These are phyloP conservation scores for Anarrhichthys ocellatus DNA, from an alignment of 2,113 vertebrate species.

Conservation along the genomic window DNA sequence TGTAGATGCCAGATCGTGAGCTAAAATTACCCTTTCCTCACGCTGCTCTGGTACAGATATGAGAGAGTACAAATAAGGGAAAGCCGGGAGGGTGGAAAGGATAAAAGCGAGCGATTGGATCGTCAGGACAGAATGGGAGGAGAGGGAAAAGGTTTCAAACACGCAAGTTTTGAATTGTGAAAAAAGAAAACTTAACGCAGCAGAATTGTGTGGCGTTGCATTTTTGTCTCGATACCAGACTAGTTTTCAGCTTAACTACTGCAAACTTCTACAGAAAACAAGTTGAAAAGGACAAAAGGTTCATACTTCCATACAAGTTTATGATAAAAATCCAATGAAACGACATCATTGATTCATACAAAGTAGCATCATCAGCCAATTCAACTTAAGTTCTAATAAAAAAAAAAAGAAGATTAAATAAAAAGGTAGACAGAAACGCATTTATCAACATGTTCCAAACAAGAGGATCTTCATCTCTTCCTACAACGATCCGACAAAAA, in stretches of 20 bases:
- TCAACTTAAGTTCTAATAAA: slow-evolving; percentile 70
- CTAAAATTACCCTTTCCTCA: slow-evolving; percentile 31
- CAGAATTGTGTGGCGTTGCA: neutral
- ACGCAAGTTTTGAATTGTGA: neutral
- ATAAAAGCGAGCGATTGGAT: slow-evolving; percentile 4
- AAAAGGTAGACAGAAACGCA: slow-evolving; percentile 75
- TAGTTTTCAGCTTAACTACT: neutral
- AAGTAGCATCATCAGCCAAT: slow-evolving; percentile 75
- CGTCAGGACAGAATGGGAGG: neutral
- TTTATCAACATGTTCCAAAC: slow-evolving; percentile 70
- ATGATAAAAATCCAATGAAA: slow-evolving; percentile 84
- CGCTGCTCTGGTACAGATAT: slow-evolving; percentile 19
- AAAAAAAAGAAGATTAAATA: slow-evolving; percentile 77
- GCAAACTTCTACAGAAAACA: neutral
- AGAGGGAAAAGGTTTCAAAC: neutral
- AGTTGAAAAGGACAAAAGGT: slow-evolving; percentile 11
- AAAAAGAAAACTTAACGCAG: neutral
- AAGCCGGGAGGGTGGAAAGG: slow-evolving; percentile 10
- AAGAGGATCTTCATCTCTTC: slow-evolving; percentile 64
- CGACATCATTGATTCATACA: slow-evolving; percentile 76
- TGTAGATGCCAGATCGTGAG: slow-evolving; percentile 21
- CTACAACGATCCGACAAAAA: slow-evolving; percentile 72
- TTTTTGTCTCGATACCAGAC: neutral
- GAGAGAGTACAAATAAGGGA: neutral
- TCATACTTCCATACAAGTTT: slow-evolving; percentile 81